Evolutionary conservation across 2,113 vertebrate genomes (phyloP).

Genomic region (Paradisaea rubra): DNA sequence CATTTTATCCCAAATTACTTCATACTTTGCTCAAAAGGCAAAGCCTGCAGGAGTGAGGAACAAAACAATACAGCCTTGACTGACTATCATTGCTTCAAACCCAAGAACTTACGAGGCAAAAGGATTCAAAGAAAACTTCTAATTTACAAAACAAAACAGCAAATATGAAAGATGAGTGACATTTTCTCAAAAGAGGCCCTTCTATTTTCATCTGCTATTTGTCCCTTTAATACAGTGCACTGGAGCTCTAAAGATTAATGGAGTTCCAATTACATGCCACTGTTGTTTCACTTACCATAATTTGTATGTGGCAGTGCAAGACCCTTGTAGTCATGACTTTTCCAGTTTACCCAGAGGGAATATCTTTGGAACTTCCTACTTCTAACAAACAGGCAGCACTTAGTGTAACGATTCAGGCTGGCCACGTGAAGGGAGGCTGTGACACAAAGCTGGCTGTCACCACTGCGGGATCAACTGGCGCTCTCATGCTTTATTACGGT

Average conservation of each 20-base stretch:
- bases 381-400: slow-evolving; percentile 28
- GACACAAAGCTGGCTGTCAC: background rate
- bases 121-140: background rate
- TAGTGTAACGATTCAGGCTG: background rate
- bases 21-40: background rate
- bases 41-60: background rate
- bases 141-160: background rate
- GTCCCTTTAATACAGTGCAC: slow-evolving; percentile 11
- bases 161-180: slow-evolving; percentile 5
- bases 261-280: slow-evolving; percentile 13
- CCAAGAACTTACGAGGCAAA: background rate
- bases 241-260: slow-evolving; percentile 23
- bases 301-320: background rate
- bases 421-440: background rate
- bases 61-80: background rate
- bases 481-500: background rate
- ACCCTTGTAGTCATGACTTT: slow-evolving; percentile 2
- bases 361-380: slow-evolving; percentile 45
- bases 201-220: background rate
- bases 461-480: background rate
- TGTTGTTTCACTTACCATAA: slow-evolving; percentile 23
- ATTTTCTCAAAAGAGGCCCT: background rate
- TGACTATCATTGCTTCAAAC: background rate
- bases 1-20: background rate
- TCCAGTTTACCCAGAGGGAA: slow-evolving; percentile 12